These are phyloP conservation scores for Manis crassicaudata DNA, from an alignment of 2,797 vertebrate species.

Conservation along the genomic window DNA sequence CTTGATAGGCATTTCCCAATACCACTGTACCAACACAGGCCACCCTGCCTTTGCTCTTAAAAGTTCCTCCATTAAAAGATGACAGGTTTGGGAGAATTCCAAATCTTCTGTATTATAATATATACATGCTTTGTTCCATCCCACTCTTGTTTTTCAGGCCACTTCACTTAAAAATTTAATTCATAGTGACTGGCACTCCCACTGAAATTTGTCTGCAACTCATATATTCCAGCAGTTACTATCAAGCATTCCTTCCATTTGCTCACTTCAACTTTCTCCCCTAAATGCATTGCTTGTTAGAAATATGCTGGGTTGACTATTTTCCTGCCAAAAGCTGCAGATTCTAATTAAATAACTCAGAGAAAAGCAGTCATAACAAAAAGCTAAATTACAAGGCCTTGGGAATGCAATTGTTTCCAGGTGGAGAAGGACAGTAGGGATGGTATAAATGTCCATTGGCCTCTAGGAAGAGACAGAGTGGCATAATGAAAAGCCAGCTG, in stretches of 20 bases:
- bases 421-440: neutral
- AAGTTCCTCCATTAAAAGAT: constrained; percentile 52
- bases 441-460: constrained; percentile 1
- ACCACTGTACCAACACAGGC: constrained; percentile 42
- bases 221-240: constrained; percentile 68
- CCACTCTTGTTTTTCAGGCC: constrained; percentile 46
- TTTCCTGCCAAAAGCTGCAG: constrained; percentile 69
- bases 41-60: neutral
- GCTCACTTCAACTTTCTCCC: constrained; percentile 60
- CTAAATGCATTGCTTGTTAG: constrained; percentile 66
- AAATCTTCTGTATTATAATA: constrained; percentile 17
- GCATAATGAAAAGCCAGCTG: constrained; percentile 49
- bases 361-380: constrained; percentile 66
- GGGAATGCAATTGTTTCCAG: constrained; percentile 52
- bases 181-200: constrained; percentile 58
- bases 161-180: constrained; percentile 73
- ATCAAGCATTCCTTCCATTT: constrained; percentile 53
- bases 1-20: constrained; percentile 36
- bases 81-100: constrained; percentile 52
- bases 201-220: constrained; percentile 64
- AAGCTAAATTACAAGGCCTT: constrained; percentile 60
- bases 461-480: constrained; percentile 42
- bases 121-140: neutral
- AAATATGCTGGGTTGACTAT: constrained; percentile 69
- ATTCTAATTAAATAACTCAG: constrained; percentile 74